Base-by-base conservation (phyloP, 2,888 invertebrate species). In the Dendrolimus houi region DNA sequence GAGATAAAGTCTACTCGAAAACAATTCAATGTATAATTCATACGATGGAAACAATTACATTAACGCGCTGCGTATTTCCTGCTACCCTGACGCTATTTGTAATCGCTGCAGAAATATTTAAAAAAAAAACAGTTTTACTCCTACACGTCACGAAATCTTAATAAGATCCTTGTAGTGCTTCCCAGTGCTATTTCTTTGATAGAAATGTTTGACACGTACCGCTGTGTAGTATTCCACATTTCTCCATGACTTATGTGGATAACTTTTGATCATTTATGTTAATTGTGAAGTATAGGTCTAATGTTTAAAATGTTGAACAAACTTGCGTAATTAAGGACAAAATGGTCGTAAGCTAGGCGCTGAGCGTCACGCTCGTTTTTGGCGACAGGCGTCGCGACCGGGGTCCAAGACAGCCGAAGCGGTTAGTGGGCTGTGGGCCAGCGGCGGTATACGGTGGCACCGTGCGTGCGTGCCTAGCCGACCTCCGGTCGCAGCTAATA, bases 401-500 rank as follows among this genome's bases (percentile, higher is more conserved):
- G 47, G 47, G 47, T 47, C 47, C 12, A 47, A 47, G 47, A 10
- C 54, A 13, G 47, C 56, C 53, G 59, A 53, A 58, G 29, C 29
- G 29, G 29, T 29, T 57, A 60, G 68, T 68, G 68, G 69, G 69
- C 70, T 65, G 58, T 61, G 60, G 57, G 63, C 29, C 57, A 60
- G 65, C 47, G 12, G 47, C 47, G 47, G 47, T 9, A 47, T 12
- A 9, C 47, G 72, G 47, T 47, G 47, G 69, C 68, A 70, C 67
- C 69, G 69, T 73, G 73, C 72, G 76, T 77, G 77, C 77, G 77
- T 86, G 84, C 83, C 85, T 77, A 74, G 81, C 74, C 72, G 79
- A 77, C 78, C 82, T 81, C 81, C 77, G 81, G 83, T 81, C 87
- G 77, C 86, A 70, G 83, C 87, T 90, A 89, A 90, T 87, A 88